phyloP scores from a whole-genome alignment of 2,113 vertebrate species.

The Brachyistius frenatus region DNA sequence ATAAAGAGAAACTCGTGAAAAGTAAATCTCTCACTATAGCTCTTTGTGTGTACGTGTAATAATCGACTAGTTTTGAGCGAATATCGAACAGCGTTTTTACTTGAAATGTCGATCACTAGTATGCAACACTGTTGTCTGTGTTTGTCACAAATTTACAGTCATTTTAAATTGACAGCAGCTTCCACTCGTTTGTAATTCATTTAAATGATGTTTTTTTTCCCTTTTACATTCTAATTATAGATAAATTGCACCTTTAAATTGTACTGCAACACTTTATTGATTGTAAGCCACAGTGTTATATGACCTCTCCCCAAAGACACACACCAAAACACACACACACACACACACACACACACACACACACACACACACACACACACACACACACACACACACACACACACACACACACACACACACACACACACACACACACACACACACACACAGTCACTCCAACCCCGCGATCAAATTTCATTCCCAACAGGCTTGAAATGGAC shows the following conservation, averaged over 20 bases:
- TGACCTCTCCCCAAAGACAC: background rate
- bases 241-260: constrained; percentile 32
- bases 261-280: constrained; percentile 11
- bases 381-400: background rate
- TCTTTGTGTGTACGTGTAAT: too few relatives aligned
- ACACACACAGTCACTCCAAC: constrained; percentile 15
- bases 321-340: constrained; percentile 11
- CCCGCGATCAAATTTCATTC: constrained; percentile 58
- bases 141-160: background rate
- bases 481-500: constrained; percentile 43
- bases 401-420: constrained; percentile 15
- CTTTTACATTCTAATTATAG: constrained; percentile 3
- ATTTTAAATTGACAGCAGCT: background rate
- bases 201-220: too few relatives aligned
- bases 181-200: background rate
- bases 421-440: background rate
- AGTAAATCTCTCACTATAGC: too few relatives aligned
- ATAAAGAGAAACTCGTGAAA: too few relatives aligned
- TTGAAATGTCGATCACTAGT: background rate
- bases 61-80: too few relatives aligned
- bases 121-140: background rate
- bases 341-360: constrained; percentile 6
- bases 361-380: constrained; percentile 13
- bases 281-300: constrained; percentile 4
- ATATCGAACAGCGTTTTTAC: too few relatives aligned